Conservation (phyloP, 2,113 vertebrate species). For the Chloroceryle aenea region DNA sequence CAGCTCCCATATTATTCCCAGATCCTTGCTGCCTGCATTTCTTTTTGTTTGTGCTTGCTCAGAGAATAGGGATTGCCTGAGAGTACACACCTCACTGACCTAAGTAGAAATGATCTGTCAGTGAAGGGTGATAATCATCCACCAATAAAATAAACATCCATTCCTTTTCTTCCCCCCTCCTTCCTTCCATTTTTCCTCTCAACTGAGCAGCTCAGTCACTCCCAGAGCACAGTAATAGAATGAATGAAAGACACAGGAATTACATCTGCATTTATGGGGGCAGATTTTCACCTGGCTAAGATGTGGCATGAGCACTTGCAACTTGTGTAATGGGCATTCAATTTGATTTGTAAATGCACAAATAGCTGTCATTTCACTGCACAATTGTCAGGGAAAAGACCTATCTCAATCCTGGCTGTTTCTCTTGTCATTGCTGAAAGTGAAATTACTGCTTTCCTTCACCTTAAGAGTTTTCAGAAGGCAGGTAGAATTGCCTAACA, state of each 20-base stretch:
- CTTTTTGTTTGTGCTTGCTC: neutral
- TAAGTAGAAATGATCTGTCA: neutral
- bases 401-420: neutral
- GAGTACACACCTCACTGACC: neutral
- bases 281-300: neutral
- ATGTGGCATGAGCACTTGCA: neutral
- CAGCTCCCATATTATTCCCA: neutral
- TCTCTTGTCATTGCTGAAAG: neutral
- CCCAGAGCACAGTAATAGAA: neutral
- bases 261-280: neutral
- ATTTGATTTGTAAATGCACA: neutral
- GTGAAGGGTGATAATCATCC: neutral
- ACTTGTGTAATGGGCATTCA: neutral
- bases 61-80: neutral
- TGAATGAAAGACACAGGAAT: neutral
- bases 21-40: neutral
- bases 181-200: neutral
- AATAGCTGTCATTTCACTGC: neutral
- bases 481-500: neutral
- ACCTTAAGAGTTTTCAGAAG: neutral
- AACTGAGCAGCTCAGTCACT: neutral
- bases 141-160: neutral
- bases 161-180: neutral
- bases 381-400: neutral
- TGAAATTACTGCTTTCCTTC: slow-evolving; percentile 1